Evolutionary conservation across 1,140 invertebrate species (phyloP), one percentile per base, ranked within the genome.

Genomic region (Helicoverpa zea): DNA sequence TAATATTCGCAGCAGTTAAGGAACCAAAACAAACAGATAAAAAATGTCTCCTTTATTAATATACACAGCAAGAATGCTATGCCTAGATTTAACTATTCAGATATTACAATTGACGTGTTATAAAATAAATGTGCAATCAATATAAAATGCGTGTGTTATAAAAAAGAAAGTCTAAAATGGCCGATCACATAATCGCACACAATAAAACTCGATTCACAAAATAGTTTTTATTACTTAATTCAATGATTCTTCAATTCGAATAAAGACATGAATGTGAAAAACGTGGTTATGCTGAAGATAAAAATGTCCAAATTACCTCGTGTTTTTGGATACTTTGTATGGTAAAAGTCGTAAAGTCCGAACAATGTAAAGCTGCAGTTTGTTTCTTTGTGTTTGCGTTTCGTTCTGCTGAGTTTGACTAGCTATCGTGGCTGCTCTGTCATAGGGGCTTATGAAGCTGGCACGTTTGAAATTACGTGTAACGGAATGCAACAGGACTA

Each of bases 221-320:
- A 14, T 11, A 61, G 12, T 61, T 29, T 61, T 30, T 61, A 61
- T 30, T 14, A 43, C 30, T 35, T 23, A 16, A 68, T 49, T n/a
- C 43, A 47, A 51, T 68, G n/a, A 68, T 49, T 68, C 43, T 68
- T 18, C 5, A n/a, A 30, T n/a, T 66, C 13, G n/a, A 68, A 68
- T 64, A 4, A 10, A 66, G 63, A 68, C 64, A 68, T 51, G 18
- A 66, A 49, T 49, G 49, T 49, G 64, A 68, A 68, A 23, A 49
- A 23, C 49, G 35, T 66, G 43, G 43, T 68, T 68, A 0, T 43
- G 0, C 43, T 49, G 16, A 23, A 18, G 64, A 68, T 51, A 68
- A 68, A 58, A 68, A 68, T 49, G 49, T 16, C 63, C 35, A 30
- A 11, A 66, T 47, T 47, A 16, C 16, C 16, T 58, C 56, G 12